Conservation (phyloP, 2,113 vertebrate genomes). For the Hystrix cristata region DNA sequence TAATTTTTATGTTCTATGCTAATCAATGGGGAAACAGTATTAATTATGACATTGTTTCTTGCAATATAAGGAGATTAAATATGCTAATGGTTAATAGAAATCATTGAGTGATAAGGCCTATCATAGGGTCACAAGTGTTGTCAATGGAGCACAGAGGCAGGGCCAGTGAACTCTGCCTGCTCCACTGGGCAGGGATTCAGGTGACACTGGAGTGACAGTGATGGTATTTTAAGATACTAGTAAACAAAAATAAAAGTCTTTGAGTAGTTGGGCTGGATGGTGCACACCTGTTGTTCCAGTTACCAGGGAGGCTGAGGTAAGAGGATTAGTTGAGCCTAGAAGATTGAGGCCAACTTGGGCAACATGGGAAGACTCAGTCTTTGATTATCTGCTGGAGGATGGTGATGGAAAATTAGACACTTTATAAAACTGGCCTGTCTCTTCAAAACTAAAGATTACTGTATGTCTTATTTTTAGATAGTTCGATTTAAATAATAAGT, state of each 20-base stretch:
- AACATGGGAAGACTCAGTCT: not conserved
- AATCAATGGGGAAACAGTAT: not conserved
- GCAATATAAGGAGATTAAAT: not conserved
- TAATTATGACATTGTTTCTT: not conserved
- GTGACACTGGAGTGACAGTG: not conserved
- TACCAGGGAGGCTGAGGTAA: not conserved
- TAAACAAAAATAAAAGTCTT: not conserved
- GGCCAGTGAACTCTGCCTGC: not conserved
- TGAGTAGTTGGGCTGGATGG: not conserved
- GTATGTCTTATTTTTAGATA: not conserved
- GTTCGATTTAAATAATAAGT: constrained; percentile 25
- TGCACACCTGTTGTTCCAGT: not conserved
- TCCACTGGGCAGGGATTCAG: not conserved
- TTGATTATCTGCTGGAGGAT: not conserved
- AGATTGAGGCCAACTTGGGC: not conserved
- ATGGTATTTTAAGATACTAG: not conserved
- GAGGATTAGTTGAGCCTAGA: not conserved
- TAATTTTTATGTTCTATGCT: not conserved
- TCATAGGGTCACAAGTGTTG: not conserved
- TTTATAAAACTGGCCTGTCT: not conserved
- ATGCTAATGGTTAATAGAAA: not conserved
- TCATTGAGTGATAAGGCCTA: not conserved
- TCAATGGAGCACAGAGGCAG: not conserved
- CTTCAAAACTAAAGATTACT: constrained; percentile 6
- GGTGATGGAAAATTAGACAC: not conserved